Conservation (phyloP, 2,888 invertebrate genomes). For the Sussaba pulchella region DNA sequence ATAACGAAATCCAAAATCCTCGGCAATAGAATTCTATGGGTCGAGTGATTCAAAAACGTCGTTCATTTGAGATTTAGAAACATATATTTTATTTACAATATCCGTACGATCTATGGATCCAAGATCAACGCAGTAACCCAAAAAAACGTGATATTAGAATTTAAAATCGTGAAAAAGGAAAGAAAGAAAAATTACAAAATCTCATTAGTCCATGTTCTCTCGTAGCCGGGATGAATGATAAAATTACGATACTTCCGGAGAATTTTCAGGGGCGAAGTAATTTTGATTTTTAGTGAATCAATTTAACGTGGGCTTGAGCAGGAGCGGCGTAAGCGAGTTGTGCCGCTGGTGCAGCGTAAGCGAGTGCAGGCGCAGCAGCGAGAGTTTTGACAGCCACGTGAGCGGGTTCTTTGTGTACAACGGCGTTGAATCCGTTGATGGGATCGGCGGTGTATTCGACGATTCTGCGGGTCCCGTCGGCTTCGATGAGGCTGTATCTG, state of each 20-base stretch:
- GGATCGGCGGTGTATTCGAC: conserved; percentile 72
- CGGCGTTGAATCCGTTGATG: conserved; percentile 68
- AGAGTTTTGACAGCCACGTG: conserved; percentile 78
- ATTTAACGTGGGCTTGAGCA: conserved; percentile 6
- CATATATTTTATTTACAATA: conserved; percentile 6
- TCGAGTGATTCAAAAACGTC: too few relatives aligned
- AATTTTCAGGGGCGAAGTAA: neutral
- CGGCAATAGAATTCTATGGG: too few relatives aligned
- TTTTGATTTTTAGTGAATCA: neutral
- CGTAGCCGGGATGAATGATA: neutral
- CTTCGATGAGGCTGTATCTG: conserved; percentile 82
- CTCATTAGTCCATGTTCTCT: neutral
- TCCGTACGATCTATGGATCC: neutral
- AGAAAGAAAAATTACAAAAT: conserved; percentile 5
- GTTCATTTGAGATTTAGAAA: too few relatives aligned
- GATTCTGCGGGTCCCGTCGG: conserved; percentile 81
- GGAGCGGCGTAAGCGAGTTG: conserved; percentile 72
- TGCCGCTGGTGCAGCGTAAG: conserved; percentile 73
- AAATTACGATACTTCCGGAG: too few relatives aligned
- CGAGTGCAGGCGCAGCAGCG: conserved; percentile 68
- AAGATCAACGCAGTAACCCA: neutral
- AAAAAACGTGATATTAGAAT: neutral
- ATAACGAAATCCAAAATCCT: too few relatives aligned
- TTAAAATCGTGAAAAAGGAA: neutral
- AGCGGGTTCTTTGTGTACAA: conserved; percentile 66